phyloP scores from a whole-genome alignment of 2,113 vertebrate genomes.

The Opisthocomus hoazin region DNA sequence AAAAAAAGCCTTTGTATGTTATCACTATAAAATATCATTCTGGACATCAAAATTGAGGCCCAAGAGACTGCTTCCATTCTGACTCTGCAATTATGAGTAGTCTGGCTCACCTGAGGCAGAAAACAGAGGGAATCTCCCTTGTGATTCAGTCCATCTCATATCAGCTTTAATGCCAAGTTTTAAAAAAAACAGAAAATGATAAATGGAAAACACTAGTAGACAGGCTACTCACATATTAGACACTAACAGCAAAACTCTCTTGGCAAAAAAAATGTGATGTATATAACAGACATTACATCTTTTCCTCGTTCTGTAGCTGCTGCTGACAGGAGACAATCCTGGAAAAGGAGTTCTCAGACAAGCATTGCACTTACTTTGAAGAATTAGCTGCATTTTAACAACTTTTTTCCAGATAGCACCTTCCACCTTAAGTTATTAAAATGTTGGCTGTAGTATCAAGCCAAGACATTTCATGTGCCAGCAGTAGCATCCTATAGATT shows the following conservation, averaged over 20 bases:
- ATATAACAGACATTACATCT: neutral
- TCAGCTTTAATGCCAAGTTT: neutral
- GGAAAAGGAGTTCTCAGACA: neutral
- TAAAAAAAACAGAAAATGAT: neutral
- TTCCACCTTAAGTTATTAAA: neutral
- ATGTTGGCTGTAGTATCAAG: neutral
- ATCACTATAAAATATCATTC: neutral
- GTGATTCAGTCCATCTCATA: neutral
- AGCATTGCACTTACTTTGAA: neutral
- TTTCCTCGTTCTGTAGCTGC: neutral
- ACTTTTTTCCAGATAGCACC: neutral
- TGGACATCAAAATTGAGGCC: neutral
- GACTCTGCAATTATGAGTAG: neutral
- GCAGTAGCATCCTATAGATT: neutral
- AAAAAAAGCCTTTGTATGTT: neutral
- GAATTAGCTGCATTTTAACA: neutral
- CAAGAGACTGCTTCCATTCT: neutral
- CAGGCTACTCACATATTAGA: neutral
- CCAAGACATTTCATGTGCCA: neutral
- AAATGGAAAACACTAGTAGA: neutral
- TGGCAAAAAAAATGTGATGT: neutral
- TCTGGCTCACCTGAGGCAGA: neutral
- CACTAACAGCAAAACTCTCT: neutral
- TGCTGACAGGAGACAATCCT: neutral
- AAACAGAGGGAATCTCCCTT: neutral